These are phyloP conservation scores for Cryptophagus acutangulus DNA, from an alignment of 2,888 invertebrate genomes.

Conservation along the genomic window DNA sequence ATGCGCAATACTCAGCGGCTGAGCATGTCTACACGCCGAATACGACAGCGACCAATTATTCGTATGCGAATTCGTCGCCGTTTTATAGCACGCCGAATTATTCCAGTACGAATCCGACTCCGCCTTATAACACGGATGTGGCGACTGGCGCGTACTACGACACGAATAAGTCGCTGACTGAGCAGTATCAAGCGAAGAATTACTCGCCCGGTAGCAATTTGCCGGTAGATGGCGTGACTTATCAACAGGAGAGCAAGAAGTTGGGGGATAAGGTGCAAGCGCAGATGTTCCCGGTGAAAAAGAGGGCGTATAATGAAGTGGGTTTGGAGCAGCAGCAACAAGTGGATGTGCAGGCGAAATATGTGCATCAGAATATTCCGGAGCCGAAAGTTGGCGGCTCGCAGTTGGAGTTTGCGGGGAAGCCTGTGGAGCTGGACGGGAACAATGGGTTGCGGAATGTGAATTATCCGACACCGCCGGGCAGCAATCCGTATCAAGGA, in stretches of 20 bases:
- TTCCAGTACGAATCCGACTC: slow-evolving; percentile 50
- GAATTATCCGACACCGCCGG: slow-evolving; percentile 16
- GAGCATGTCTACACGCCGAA: slow-evolving; percentile 57
- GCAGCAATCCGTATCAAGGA: slow-evolving; percentile 26
- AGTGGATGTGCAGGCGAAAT: slow-evolving; percentile 30
- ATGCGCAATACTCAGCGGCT: slow-evolving; percentile 49
- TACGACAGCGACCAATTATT: slow-evolving; percentile 45
- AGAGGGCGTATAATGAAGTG: slow-evolving; percentile 56
- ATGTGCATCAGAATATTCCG: slow-evolving; percentile 39
- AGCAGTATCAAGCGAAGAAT: slow-evolving; percentile 47
- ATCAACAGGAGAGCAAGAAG: slow-evolving; percentile 21
- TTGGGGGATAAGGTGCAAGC: slow-evolving; percentile 29
- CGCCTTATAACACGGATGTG: slow-evolving; percentile 41
- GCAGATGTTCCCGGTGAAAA: slow-evolving; percentile 60
- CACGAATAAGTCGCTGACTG: slow-evolving; percentile 51
- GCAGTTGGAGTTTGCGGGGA: too few species aligned
- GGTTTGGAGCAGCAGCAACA: slow-evolving; percentile 27
- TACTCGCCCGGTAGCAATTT: slow-evolving; percentile 43
- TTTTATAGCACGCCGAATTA: slow-evolving; percentile 43
- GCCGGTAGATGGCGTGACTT: slow-evolving; percentile 19
- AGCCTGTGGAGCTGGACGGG: too few species aligned
- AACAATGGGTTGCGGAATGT: slow-evolving; percentile 11
- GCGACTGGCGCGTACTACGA: slow-evolving; percentile 53
- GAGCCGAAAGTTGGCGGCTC: too few species aligned
- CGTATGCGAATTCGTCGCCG: slow-evolving; percentile 41